Evolutionary conservation across 2,888 invertebrate genomes (phyloP), one percentile per base, ranked within the genome.

Genomic region (Nomada fucata): DNA sequence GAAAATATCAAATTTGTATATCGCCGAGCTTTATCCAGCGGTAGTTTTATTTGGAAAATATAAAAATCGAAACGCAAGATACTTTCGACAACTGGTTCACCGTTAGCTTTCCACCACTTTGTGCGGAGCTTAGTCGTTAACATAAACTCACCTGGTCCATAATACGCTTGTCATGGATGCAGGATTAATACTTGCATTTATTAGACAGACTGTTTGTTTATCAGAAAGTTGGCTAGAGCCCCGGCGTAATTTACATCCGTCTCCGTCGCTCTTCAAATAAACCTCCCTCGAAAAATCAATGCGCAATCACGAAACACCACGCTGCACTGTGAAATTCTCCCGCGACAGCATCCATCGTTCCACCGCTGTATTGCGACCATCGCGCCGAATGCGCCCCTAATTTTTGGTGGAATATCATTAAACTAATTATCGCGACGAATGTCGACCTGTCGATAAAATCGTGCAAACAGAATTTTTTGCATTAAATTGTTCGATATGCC

Each of bases 151-250:
- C 72, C 64, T 61, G 36, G 42, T 65, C 76, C 76, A 73, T 85
- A 80, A 86, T 83, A 86, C 79, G 86, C 70, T 83, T 76, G 85
- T 83, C 82, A 83, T 83, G 76, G 65, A 75, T 64, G 60, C 67
- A 64, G 80, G 79, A 85, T 85, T 86, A 86, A 86, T 83, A 85
- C 81, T 57, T 65, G 85, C 83, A 87, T 87, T 87, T 83, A 86
- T 86, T 76, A 65, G 64, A 61, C 73, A 70, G 63, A 73, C 60
- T 82, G 84, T 82, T 86, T 86, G 82, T 84, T 85, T 65, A 72
- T 53, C 61, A 59, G 78, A 61, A 64, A 73, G 72, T 50, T 57
- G 61, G 47, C 68, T 59, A 53, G 42, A 72, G 59, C 64, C 57
- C 75, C 61, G 57, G 57, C 65, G 73, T 36, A 82, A 84, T 86